phyloP scores from a whole-genome alignment of 2,797 vertebrate species.

The Arrhamphus sclerolepis region DNA sequence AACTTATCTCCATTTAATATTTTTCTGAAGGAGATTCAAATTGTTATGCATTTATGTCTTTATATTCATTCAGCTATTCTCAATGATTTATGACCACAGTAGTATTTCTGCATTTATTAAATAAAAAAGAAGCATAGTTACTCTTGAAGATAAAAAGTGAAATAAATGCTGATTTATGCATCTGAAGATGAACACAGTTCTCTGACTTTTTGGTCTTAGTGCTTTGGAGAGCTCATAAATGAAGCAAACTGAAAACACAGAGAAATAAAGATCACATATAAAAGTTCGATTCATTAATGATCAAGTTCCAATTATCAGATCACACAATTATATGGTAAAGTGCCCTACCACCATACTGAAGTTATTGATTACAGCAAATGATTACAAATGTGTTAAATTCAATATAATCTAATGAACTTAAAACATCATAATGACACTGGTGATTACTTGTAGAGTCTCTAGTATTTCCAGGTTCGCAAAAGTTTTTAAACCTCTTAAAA shows the following conservation, averaged over 20 bases:
- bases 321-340: too few species aligned
- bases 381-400: too few species aligned
- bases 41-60: too few species aligned
- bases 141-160: slow-evolving; percentile 33
- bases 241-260: background rate
- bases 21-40: too few species aligned
- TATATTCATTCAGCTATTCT: too few species aligned
- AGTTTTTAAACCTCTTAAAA: slow-evolving; percentile 47
- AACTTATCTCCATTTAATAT: too few species aligned
- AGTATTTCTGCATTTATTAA: slow-evolving; percentile 17
- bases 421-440: background rate
- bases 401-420: slow-evolving; percentile 4
- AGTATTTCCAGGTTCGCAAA: slow-evolving; percentile 18
- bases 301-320: too few species aligned
- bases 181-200: slow-evolving; percentile 8
- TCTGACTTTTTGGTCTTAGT: background rate
- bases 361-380: too few species aligned
- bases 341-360: too few species aligned
- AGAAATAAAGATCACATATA: too few species aligned
- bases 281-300: too few species aligned
- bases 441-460: slow-evolving; percentile 9
- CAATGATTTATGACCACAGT: slow-evolving; percentile 12
- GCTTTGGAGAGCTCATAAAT: background rate
- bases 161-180: slow-evolving; percentile 18
- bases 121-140: slow-evolving; percentile 5